Evolutionary conservation across 2,888 invertebrate genomes (phyloP).

Genomic region (Aphidius colemani): DNA sequence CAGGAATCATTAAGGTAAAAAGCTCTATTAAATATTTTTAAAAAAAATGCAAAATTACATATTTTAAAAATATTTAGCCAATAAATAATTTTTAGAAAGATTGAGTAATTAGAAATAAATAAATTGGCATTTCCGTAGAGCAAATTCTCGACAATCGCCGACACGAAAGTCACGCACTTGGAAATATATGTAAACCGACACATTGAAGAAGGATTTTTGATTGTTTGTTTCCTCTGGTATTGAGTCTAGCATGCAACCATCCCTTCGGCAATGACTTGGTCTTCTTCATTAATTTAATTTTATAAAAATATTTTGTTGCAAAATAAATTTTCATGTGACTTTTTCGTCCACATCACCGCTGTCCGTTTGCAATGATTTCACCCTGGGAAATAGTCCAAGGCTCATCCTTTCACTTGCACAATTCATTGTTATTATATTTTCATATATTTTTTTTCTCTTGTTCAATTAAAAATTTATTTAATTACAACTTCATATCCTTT

Average conservation of each 20-base stretch:
- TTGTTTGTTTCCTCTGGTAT: no score
- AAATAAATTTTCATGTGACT: not conserved
- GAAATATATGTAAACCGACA: no score
- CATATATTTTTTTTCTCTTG: not conserved
- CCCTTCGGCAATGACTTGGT: no score
- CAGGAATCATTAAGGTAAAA: no score
- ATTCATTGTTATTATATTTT: conserved; percentile 8
- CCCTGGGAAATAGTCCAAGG: conserved; percentile 28
- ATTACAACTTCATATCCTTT: not conserved
- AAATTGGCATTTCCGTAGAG: conserved; percentile 16
- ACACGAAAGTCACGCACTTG: no score
- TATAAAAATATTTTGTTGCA: not conserved
- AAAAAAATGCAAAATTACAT: no score
- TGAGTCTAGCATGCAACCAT: no score
- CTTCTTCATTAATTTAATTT: no score
- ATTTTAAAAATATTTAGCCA: no score
- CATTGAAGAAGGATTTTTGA: no score
- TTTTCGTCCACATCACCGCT: not conserved
- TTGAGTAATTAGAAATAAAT: conserved; percentile 20
- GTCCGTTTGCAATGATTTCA: conserved; percentile 15
- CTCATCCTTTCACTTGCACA: conserved; percentile 21
- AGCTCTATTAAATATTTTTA: no score
- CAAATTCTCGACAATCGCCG: not conserved
- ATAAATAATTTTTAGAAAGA: not conserved
- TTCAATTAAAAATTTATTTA: not conserved